Conservation (phyloP, 2,113 vertebrate genomes). For the Dromiciops gliroides region DNA sequence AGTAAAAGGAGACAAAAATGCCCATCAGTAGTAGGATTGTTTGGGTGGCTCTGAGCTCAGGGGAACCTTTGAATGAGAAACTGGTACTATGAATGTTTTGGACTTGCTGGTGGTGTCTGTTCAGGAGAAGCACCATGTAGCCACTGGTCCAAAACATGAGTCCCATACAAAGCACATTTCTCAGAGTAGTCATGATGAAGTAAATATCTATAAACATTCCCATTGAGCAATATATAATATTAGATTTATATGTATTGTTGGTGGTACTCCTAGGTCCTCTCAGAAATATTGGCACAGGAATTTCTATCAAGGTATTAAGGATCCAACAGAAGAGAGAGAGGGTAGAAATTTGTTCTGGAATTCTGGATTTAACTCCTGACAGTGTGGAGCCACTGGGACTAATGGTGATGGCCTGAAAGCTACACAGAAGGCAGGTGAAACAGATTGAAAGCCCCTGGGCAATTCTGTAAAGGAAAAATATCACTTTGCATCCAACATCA, state of each 20-base stretch:
- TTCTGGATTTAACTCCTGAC: slow-evolving; percentile 33
- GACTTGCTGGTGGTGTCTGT: slow-evolving; percentile 21
- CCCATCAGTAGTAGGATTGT: slow-evolving; percentile 28
- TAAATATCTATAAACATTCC: not conserved
- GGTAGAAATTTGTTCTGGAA: not conserved
- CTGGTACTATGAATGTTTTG: slow-evolving; percentile 6
- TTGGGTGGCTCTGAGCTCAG: too few species aligned
- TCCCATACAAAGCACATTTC: slow-evolving; percentile 47
- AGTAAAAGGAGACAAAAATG: slow-evolving; percentile 38
- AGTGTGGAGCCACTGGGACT: not conserved
- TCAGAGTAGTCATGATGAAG: not conserved
- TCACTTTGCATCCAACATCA: slow-evolving; percentile 18
- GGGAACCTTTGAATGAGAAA: not conserved
- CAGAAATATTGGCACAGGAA: slow-evolving; percentile 3
- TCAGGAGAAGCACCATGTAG: slow-evolving; percentile 43
- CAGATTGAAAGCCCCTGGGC: slow-evolving; percentile 52
- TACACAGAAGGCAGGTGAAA: slow-evolving; percentile 41
- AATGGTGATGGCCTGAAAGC: slow-evolving; percentile 29
- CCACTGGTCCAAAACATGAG: slow-evolving; percentile 49
- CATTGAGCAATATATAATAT: slow-evolving; percentile 11
- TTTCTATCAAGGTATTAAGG: slow-evolving; percentile 49
- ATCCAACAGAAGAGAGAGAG: slow-evolving; percentile 35
- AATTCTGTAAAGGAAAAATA: slow-evolving; percentile 40
- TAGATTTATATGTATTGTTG: slow-evolving; percentile 14
- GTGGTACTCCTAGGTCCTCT: not conserved